phyloP scores from a whole-genome alignment of 2,888 invertebrate genomes.

The Lysandra bellargus region DNA sequence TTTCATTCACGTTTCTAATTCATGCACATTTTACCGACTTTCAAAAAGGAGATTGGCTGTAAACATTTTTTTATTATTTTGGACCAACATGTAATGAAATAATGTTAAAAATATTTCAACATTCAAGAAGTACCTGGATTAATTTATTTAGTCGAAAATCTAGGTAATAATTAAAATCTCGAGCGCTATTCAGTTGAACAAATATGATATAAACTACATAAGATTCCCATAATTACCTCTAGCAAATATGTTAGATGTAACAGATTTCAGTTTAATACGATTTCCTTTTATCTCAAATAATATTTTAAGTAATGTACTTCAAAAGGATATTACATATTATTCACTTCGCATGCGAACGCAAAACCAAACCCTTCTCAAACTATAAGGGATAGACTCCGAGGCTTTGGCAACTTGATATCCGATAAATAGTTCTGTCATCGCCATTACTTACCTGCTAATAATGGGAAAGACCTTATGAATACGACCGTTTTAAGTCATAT shows the following conservation, averaged over 20 bases:
- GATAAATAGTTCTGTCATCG: background rate
- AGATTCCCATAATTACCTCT: background rate
- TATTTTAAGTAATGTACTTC: slow-evolving; percentile 23
- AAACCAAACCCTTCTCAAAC: slow-evolving; percentile 27
- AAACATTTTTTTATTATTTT: no score
- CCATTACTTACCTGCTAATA: background rate
- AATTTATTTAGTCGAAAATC: no score
- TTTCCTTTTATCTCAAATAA: slow-evolving; percentile 1
- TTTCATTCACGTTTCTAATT: background rate
- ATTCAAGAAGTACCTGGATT: background rate
- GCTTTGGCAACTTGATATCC: background rate
- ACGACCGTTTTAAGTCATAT: background rate
- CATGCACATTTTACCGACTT: background rate
- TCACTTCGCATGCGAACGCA: slow-evolving; percentile 16
- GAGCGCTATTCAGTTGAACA: background rate
- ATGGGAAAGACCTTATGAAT: background rate
- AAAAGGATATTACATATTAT: slow-evolving; percentile 15
- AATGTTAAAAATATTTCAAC: background rate
- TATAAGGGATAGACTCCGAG: background rate
- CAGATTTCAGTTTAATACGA: background rate
- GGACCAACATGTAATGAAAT: background rate
- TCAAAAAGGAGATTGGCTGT: background rate
- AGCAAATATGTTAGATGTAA: background rate
- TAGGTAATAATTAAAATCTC: no score
- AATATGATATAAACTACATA: background rate